These are phyloP conservation scores for Meiosimyza decipiens DNA, from an alignment of 2,888 invertebrate genomes.

Conservation along the genomic window DNA sequence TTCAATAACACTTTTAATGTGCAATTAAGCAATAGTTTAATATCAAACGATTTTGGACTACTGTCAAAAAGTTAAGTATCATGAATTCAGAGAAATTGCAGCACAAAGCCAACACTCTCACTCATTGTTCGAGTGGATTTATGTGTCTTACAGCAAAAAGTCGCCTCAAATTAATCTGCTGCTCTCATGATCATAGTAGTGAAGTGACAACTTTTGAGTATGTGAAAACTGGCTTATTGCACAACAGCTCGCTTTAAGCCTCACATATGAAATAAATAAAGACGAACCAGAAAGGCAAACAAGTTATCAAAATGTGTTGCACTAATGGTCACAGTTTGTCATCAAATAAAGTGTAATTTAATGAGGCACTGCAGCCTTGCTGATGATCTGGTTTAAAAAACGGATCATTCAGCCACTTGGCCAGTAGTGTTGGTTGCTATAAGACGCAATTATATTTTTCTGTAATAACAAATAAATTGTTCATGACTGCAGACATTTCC, in stretches of 20 bases:
- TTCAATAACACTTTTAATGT: no score
- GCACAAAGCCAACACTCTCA: no score
- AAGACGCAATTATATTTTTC: no score
- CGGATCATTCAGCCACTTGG: slow-evolving; percentile 15
- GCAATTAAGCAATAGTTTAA: no score
- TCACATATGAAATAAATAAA: background rate
- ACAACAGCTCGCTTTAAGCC: slow-evolving; percentile 28
- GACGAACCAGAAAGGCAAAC: background rate
- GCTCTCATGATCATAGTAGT: background rate
- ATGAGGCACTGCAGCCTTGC: background rate
- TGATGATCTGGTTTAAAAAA: slow-evolving; percentile 12
- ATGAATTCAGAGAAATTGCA: no score
- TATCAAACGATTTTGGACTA: no score
- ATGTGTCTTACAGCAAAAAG: no score
- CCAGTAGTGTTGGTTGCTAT: background rate
- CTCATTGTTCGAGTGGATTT: no score
- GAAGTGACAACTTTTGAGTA: background rate
- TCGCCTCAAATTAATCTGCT: no score
- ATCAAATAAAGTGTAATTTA: background rate
- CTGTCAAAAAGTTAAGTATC: no score
- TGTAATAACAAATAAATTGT: no score
- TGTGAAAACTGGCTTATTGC: slow-evolving; percentile 36
- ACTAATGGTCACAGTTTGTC: slow-evolving; percentile 14
- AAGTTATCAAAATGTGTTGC: background rate
- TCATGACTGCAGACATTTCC: no score